These are phyloP conservation scores for Brachionus angularis DNA, from an alignment of 1,140 invertebrate genomes.

Conservation along the genomic window DNA sequence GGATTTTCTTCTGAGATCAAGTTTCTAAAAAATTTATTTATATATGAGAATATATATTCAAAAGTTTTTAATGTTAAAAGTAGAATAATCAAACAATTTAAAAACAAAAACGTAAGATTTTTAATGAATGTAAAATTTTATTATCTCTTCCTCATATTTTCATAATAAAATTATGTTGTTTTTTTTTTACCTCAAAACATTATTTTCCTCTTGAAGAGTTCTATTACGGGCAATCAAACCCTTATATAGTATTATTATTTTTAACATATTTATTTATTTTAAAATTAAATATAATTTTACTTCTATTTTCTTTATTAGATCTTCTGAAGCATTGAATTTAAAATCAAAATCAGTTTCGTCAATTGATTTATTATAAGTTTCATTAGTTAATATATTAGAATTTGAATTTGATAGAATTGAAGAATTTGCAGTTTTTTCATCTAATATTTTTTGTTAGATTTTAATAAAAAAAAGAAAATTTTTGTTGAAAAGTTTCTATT, in stretches of 20 bases:
- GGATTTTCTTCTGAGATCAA: neutral
- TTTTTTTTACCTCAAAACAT: constrained; percentile 9
- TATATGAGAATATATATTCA: too few species aligned
- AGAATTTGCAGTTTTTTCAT: too few species aligned
- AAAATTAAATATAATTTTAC: too few species aligned
- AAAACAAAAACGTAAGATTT: too few species aligned
- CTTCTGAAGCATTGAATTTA: neutral
- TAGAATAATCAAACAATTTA: too few species aligned
- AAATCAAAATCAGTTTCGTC: neutral
- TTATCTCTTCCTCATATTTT: neutral
- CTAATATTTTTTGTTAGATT: too few species aligned
- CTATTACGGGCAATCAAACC: constrained; percentile 1
- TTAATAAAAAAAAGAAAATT: too few species aligned
- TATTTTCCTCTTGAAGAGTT: constrained; percentile 25
- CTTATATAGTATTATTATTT: neutral
- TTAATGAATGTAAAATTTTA: neutral
- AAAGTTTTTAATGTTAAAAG: too few species aligned
- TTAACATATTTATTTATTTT: neutral
- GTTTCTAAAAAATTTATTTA: neutral
- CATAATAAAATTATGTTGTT: neutral
- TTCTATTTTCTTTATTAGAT: constrained; percentile 29
- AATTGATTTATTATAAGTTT: too few species aligned
- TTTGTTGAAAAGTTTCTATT: too few species aligned
- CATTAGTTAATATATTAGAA: too few species aligned
- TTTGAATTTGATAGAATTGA: too few species aligned